These are phyloP conservation scores for Pristionchus arcanus DNA, from an alignment of 2,888 invertebrate genomes.

Conservation along the genomic window DNA sequence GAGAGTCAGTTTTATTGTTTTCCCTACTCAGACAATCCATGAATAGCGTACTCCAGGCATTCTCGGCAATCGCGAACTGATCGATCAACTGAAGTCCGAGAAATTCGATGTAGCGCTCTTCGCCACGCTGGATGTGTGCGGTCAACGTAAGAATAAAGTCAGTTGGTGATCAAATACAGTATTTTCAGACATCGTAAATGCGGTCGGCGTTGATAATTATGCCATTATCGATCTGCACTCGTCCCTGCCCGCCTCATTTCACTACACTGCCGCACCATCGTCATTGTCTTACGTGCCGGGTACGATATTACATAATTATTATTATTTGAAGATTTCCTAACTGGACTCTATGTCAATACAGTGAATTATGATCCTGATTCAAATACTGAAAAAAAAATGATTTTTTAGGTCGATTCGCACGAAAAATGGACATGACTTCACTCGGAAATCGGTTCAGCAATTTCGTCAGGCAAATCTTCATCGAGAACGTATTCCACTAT, in stretches of 20 bases:
- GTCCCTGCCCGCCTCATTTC: background rate
- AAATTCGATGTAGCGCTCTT: background rate
- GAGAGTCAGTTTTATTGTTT: background rate
- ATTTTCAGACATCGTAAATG: background rate
- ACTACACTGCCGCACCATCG: background rate
- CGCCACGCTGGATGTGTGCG: background rate
- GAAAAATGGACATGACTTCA: background rate
- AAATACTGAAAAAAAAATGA: no score
- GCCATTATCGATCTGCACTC: background rate
- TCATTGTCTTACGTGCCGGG: slow-evolving; percentile 9
- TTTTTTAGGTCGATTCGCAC: background rate
- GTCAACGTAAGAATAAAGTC: background rate
- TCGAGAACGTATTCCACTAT: background rate
- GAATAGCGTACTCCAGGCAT: background rate
- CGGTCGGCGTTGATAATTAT: background rate
- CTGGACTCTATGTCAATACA: no score
- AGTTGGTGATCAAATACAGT: background rate
- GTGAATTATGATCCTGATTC: no score
- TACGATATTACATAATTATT: no score
- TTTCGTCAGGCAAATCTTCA: background rate
- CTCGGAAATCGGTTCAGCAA: background rate
- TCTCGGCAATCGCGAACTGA: background rate
- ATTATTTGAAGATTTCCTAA: no score
- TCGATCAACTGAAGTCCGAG: background rate
- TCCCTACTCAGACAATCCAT: background rate